Conservation (phyloP, 2,888 invertebrate species). For the Biston betularia region DNA sequence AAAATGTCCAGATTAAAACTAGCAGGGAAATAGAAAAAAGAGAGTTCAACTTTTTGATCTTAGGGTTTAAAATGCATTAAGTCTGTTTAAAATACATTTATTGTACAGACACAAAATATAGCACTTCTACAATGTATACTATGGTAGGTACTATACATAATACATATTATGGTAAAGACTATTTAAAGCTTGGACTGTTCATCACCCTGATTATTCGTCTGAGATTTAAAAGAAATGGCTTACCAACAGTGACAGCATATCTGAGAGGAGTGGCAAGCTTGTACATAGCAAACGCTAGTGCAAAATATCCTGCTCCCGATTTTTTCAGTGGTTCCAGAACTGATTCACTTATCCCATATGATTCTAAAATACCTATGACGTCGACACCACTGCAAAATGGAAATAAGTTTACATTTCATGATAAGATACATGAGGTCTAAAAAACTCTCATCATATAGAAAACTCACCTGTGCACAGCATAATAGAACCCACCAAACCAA, state of each 20-base stretch:
- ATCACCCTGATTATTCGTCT: too few species aligned
- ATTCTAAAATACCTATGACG: conserved; percentile 92
- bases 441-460: conserved; percentile 12
- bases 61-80: too few species aligned
- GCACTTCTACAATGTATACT: too few species aligned
- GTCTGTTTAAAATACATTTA: too few species aligned
- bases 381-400: conserved; percentile 94
- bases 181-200: too few species aligned
- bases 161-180: too few species aligned
- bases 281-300: conserved; percentile 96
- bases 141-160: too few species aligned
- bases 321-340: conserved; percentile 91
- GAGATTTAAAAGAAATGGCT: conserved; percentile 42
- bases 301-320: conserved; percentile 95
- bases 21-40: too few species aligned
- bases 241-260: conserved; percentile 96
- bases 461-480: conserved; percentile 92
- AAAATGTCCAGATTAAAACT: too few species aligned
- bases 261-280: conserved; percentile 96
- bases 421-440: neutral
- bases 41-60: too few species aligned
- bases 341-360: conserved; percentile 91
- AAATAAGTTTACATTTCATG: conserved; percentile 5
- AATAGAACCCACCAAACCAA: conserved; percentile 96
- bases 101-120: too few species aligned